Evolutionary conservation across 1,140 invertebrate species (phyloP), one percentile per base, ranked within the genome.

Genomic region (Fopius arisanus): DNA sequence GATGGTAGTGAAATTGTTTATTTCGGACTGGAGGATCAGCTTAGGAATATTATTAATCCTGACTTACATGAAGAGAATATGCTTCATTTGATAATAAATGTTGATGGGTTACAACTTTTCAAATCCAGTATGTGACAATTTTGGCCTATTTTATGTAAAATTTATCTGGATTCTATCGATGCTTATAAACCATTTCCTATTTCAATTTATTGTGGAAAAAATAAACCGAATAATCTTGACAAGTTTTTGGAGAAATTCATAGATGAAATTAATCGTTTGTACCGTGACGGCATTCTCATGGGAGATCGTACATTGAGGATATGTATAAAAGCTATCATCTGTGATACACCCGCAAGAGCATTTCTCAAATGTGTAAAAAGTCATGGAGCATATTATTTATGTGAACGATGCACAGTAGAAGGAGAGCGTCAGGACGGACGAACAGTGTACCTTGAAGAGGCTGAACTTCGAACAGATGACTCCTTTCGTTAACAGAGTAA

Each of bases 121-220:
- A 72, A 69, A 72, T 75, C 70, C 23, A 65, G 43, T 7, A 29
- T n/a, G 5, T 33, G 29, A 3, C 67, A 66, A 26, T 54, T 76
- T 26, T 77, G 75, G 75, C 72, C 72, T 5, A 69, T 77, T n/a
- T 29, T 77, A 19, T 74, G 72, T 37, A 62, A 65, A 68, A 48
- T 77, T 4, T 66, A 26, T 51, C n/a, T 33, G 29, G 5, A 33
- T 7, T 12, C 16, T 5, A 67, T 48, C 41, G n/a, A 31, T 31
- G 29, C 68, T 21, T 74, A 74, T 29, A 65, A 74, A 14, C 72
- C 72, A n/a, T 77, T 77, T 65, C 9, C 26, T 2, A 69, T 74
- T 14, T 72, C 69, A 6, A 69, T 75, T 33, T 74, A 68, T 68
- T 31, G 6, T 74, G 72, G 75, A 43, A 19, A 54, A 4, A 29